A percentile compares a stretch with the other conserved stretches of the same genome.
phyloP scores from a whole-genome alignment of 2,113 vertebrate genomes.

The Pelodiscus sinensis region DNA sequence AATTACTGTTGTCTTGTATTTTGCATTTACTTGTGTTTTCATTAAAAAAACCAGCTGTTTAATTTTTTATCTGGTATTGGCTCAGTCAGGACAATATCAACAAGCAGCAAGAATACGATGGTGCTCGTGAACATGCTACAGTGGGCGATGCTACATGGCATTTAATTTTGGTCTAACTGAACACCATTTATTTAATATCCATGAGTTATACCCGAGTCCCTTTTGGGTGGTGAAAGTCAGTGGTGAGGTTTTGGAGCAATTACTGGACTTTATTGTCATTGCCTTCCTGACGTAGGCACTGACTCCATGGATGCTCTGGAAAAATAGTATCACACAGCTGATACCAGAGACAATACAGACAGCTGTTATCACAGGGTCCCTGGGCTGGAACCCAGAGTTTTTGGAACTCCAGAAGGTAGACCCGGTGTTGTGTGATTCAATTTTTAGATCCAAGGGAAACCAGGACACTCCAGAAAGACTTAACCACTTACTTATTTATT shows the following conservation, averaged over 20 bases:
- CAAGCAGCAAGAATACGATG: not conserved
- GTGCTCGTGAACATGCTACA: not conserved
- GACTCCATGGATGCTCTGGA: too few relatives aligned
- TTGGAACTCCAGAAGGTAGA: too few relatives aligned
- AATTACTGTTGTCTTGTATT: slow-evolving; percentile 46
- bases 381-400: too few relatives aligned
- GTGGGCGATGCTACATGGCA: not conserved
- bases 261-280: not conserved
- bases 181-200: not conserved
- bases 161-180: not conserved
- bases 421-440: too few relatives aligned
- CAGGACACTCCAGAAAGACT: too few relatives aligned
- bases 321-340: too few relatives aligned
- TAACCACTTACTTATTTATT: too few relatives aligned
- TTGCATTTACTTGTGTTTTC: not conserved
- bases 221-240: not conserved
- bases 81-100: not conserved
- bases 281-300: not conserved
- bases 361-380: too few relatives aligned
- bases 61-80: not conserved
- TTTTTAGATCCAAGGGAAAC: too few relatives aligned
- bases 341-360: too few relatives aligned
- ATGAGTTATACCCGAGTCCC: not conserved
- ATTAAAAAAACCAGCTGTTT: not conserved
- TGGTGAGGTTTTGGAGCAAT: not conserved